These are phyloP conservation scores for Athalia rosae DNA, from an alignment of 2,888 invertebrate species.

Conservation along the genomic window DNA sequence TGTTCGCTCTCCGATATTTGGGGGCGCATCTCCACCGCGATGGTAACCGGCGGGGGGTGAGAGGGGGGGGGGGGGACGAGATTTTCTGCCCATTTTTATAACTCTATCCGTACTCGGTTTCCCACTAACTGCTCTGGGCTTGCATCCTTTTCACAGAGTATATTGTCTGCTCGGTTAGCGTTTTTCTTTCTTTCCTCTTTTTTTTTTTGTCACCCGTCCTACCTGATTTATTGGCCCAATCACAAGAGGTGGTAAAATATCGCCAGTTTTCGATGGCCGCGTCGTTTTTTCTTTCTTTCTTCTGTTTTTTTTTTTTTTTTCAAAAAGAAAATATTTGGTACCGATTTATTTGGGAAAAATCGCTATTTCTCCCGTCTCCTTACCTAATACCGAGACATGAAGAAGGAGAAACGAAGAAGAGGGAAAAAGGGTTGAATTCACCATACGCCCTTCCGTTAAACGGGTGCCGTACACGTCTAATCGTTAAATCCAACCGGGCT, in stretches of 20 bases:
- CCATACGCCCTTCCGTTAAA: neutral
- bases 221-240: constrained; percentile 61
- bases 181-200: constrained; percentile 14
- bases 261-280: neutral
- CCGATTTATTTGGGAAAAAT: too few species aligned
- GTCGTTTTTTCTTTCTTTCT: constrained; percentile 18
- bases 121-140: constrained; percentile 54
- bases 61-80: constrained; percentile 52
- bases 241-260: neutral
- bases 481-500: constrained; percentile 2
- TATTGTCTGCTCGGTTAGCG: constrained; percentile 3
- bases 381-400: too few species aligned
- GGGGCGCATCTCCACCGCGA: constrained; percentile 29
- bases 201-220: constrained; percentile 16
- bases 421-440: too few species aligned
- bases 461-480: neutral
- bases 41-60: neutral
- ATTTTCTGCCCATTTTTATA: constrained; percentile 66
- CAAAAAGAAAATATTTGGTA: neutral
- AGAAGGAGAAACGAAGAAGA: too few species aligned
- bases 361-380: too few species aligned
- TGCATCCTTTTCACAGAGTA: constrained; percentile 11
- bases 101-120: constrained; percentile 67
- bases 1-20: constrained; percentile 49
- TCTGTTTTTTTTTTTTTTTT: neutral